Conservation (phyloP, 2,113 vertebrate genomes). For the Collichthys lucidus region DNA sequence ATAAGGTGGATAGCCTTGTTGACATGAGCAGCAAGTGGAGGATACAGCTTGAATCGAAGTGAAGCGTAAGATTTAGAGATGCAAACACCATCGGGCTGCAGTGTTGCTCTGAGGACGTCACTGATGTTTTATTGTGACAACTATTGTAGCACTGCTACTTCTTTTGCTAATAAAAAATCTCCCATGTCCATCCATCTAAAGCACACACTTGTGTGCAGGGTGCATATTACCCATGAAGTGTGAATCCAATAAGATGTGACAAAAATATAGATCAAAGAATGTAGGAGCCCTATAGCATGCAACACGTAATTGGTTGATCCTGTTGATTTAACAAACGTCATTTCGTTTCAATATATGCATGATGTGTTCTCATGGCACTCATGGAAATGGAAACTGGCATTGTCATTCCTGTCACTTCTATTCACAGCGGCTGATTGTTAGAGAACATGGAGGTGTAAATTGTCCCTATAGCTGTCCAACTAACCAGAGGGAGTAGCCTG, state of each 20-base stretch:
- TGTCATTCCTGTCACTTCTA: constrained; percentile 45
- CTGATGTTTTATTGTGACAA: constrained; percentile 16
- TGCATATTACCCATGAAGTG: background rate
- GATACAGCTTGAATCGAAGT: constrained; percentile 23
- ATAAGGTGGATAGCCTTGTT: constrained; percentile 38
- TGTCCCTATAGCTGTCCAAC: constrained; percentile 47
- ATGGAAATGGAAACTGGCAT: constrained; percentile 32
- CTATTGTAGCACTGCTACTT: background rate
- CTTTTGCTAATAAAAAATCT: background rate
- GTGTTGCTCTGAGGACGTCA: background rate
- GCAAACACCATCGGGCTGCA: background rate
- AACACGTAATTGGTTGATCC: background rate
- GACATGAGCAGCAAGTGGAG: constrained; percentile 37
- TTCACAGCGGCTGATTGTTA: constrained; percentile 31
- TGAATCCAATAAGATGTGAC: background rate
- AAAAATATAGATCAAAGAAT: background rate
- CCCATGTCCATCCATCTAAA: background rate
- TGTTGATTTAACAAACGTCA: background rate
- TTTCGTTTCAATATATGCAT: constrained; percentile 12
- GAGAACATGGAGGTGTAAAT: constrained; percentile 55
- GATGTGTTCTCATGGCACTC: background rate
- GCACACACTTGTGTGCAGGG: background rate
- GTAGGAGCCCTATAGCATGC: background rate
- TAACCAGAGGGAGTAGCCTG: constrained; percentile 47
- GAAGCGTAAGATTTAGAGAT: constrained; percentile 21